Conservation (phyloP, 2,888 invertebrate species). For the Nomada hirtipes region DNA sequence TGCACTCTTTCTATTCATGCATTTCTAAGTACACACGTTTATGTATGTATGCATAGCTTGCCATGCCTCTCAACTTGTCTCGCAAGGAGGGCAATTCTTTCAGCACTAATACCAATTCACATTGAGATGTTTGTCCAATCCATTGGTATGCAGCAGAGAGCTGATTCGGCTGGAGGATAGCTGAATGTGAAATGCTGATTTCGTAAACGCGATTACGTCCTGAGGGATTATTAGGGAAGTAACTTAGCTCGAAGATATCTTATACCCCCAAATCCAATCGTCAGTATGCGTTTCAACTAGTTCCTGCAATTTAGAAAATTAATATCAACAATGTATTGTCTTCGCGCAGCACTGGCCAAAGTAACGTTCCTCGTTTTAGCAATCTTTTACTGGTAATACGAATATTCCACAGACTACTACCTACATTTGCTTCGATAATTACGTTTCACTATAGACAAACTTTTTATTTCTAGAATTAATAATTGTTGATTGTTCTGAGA, state of each 20-base stretch:
- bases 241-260: not conserved
- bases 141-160: constrained; percentile 14
- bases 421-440: too few species aligned
- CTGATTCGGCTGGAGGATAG: constrained; percentile 14
- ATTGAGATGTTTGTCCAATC: constrained; percentile 11
- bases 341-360: too few species aligned
- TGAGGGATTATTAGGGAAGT: constrained; percentile 17
- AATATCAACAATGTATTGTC: too few species aligned
- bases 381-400: too few species aligned
- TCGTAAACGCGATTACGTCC: constrained; percentile 20
- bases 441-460: too few species aligned
- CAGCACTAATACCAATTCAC: not conserved
- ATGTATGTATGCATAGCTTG: too few species aligned
- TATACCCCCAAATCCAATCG: not conserved
- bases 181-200: constrained; percentile 10
- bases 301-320: not conserved
- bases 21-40: too few species aligned
- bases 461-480: too few species aligned
- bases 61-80: not conserved
- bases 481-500: too few species aligned
- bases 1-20: too few species aligned
- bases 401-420: too few species aligned
- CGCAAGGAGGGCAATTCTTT: not conserved
- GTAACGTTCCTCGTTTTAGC: too few species aligned
- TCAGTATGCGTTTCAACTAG: not conserved